Base-by-base conservation (phyloP, 37 sponge, comb jelly and placozoan genomes). In the Tethya wilhelma region DNA sequence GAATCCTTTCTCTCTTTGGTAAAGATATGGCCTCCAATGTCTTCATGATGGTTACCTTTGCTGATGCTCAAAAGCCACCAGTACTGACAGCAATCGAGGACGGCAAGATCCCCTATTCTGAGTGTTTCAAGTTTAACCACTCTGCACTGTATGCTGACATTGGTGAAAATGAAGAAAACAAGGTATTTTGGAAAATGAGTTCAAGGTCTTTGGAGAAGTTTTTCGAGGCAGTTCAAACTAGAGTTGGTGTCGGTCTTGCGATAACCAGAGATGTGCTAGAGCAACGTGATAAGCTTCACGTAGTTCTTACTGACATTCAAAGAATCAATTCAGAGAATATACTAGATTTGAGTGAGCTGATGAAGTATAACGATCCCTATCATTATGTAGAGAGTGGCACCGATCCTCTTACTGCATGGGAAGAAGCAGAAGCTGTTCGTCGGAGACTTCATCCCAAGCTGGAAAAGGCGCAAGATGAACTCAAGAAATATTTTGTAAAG, bases 101-200 rank as follows among this genome's bases (percentile, higher is more conserved):
- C 7, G n/a, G n/a, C n/a, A n/a, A n/a, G 12, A 76, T 90, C 30
- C 73, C 78, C 6, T 79, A 53, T 49, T 17, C 9, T 8, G 56
- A 70, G 45, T 64, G 26, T 90, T 81, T 63, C 57, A 39, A 14
- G 1, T 1, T 26, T n/a, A n/a, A n/a, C n/a, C n/a, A n/a, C n/a
- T n/a, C n/a, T n/a, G n/a, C n/a, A n/a, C n/a, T 25, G 4, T 23
- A n/a, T n/a, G n/a, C n/a, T n/a, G n/a, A n/a, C n/a, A n/a, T n/a
- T n/a, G n/a, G n/a, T n/a, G n/a, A n/a, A n/a, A n/a, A n/a, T n/a
- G n/a, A n/a, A 19, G 43, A 66, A 1, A 38, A 34, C 14, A 56
- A 78, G 37, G 45, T 90, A 75, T 90, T 90, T 53, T 90, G 91
- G 91, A 57, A 76, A 4, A 90, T 90, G 91, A 87, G 91, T 2